A percentile compares a stretch with the other conserved stretches of the same genome.
Conservation (phyloP, 2,888 invertebrate genomes). For the Tortrix viridana region DNA sequence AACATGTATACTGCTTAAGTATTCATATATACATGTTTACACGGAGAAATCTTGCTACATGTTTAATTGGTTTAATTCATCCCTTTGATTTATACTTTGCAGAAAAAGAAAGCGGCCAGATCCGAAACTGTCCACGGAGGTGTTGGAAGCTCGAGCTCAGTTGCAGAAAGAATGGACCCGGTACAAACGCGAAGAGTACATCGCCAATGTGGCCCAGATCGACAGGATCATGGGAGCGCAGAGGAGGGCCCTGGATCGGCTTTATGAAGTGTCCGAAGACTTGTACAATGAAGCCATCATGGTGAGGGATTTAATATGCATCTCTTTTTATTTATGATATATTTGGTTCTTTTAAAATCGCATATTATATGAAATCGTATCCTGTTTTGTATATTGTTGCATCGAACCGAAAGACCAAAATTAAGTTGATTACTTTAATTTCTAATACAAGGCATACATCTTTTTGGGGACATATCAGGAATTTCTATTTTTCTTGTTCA, state of each 20-base stretch:
- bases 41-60: neutral
- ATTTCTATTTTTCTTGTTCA: no score
- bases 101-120: conserved; percentile 78
- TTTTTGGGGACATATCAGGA: no score
- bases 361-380: no score
- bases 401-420: no score
- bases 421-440: no score
- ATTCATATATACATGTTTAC: neutral
- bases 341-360: no score
- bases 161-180: conserved; percentile 90
- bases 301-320: conserved; percentile 56
- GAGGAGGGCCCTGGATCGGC: conserved; percentile 90
- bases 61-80: neutral
- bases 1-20: no score
- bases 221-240: conserved; percentile 88
- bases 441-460: no score
- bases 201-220: conserved; percentile 87
- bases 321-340: no score
- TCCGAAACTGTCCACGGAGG: conserved; percentile 79
- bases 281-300: conserved; percentile 94
- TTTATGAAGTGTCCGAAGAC: conserved; percentile 92
- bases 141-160: conserved; percentile 85
- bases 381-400: no score
- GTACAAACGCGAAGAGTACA: conserved; percentile 87
- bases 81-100: conserved; percentile 24